Conservation (phyloP, 2,797 vertebrate genomes). For the Mormyrus proboscirostris region DNA sequence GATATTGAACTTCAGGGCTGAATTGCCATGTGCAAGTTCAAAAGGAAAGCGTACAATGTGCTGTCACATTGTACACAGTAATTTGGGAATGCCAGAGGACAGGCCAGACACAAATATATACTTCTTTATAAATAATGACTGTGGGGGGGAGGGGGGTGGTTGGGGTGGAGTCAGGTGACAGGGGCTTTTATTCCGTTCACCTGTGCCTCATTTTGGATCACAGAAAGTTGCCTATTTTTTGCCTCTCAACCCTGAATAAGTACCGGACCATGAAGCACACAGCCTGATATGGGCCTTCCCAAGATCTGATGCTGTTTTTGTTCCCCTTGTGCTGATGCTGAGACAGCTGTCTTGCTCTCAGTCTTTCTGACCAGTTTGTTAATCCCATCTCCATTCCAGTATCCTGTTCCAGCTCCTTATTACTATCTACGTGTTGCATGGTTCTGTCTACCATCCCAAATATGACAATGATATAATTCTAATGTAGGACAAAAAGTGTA, state of each 20-base stretch:
- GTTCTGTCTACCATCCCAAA: not conserved
- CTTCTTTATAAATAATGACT: not conserved
- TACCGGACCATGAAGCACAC: not conserved
- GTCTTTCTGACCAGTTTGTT: not conserved
- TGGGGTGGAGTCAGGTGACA: not conserved
- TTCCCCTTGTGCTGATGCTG: not conserved
- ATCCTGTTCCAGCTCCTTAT: not conserved
- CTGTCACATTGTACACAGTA: not conserved
- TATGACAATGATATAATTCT: not conserved
- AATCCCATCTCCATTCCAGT: not conserved
- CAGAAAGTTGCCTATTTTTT: not conserved
- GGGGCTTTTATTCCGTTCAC: not conserved
- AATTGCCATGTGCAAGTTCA: not conserved
- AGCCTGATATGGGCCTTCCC: not conserved
- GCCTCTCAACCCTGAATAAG: not conserved
- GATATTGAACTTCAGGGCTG: conserved; percentile 13
- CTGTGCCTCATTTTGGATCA: not conserved
- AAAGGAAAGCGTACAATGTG: not conserved
- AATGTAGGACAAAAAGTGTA: not conserved
- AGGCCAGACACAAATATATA: not conserved
- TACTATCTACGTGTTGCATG: not conserved
- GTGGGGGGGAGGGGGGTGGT: not conserved
- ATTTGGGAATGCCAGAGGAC: not conserved
- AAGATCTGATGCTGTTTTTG: not conserved
- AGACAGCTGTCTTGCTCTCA: not conserved